Conservation (phyloP, 2,113 vertebrate genomes). For the Oreochromis niloticus region DNA sequence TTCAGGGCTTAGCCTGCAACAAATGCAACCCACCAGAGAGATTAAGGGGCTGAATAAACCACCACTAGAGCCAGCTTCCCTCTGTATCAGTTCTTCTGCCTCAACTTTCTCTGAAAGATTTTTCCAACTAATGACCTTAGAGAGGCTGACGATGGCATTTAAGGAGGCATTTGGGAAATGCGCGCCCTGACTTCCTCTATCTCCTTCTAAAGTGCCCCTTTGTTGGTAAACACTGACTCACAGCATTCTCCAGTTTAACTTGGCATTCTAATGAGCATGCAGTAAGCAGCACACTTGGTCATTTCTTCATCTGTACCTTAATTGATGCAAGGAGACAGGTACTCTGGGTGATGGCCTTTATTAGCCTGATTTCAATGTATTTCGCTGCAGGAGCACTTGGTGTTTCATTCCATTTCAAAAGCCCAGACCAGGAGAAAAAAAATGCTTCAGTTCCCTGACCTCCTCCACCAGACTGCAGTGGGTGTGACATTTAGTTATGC, state of each 20-base stretch:
- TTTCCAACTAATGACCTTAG: constrained; percentile 54
- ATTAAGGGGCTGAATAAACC: constrained; percentile 51
- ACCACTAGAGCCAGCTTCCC: constrained; percentile 6
- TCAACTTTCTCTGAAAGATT: constrained; percentile 53
- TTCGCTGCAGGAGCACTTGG: constrained; percentile 20
- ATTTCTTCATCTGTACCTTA: constrained; percentile 3
- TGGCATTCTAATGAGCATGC: constrained; percentile 35
- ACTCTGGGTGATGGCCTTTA: constrained; percentile 37
- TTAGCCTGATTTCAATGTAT: neutral
- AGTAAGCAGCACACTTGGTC: constrained; percentile 1
- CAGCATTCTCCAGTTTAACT: neutral
- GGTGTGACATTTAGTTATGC: constrained; percentile 74
- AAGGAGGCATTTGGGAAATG: constrained; percentile 35
- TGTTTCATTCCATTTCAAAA: constrained; percentile 20
- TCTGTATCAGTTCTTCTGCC: constrained; percentile 44
- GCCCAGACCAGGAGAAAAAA: neutral
- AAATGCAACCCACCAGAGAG: constrained; percentile 59
- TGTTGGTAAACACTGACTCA: constrained; percentile 39
- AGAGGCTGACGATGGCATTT: constrained; percentile 62
- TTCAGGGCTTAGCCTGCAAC: constrained; percentile 52
- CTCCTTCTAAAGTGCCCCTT: constrained; percentile 13
- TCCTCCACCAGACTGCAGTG: constrained; percentile 39
- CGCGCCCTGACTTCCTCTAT: neutral
- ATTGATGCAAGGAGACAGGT: constrained; percentile 42
- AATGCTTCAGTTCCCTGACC: neutral